Evolutionary conservation across 2,888 invertebrate species (phyloP).

Genomic region (Hirtodrosophila cameraria): DNA sequence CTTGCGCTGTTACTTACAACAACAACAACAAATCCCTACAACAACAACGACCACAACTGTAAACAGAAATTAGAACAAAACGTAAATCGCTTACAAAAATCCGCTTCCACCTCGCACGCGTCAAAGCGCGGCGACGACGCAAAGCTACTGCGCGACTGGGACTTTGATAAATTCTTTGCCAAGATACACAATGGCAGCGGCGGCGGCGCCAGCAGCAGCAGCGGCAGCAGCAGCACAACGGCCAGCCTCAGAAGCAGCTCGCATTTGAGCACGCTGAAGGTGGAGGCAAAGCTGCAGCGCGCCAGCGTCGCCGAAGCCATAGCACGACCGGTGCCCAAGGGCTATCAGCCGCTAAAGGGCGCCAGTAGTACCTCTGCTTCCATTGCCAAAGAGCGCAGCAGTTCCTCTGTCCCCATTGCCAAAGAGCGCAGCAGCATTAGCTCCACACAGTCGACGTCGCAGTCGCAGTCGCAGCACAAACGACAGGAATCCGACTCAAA

Average conservation of each 20-base stretch:
- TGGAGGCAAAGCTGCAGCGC: slow-evolving; percentile 81
- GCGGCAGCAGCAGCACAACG: slow-evolving; percentile 65
- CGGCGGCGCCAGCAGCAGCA: slow-evolving; percentile 19
- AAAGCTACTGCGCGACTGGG: slow-evolving; percentile 93
- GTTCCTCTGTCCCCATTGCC: slow-evolving; percentile 56
- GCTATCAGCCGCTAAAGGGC: slow-evolving; percentile 70
- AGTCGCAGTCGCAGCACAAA: slow-evolving; percentile 85
- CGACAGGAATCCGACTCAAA: slow-evolving; percentile 90
- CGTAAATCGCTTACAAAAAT: slow-evolving; percentile 81
- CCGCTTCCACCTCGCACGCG: slow-evolving; percentile 82
- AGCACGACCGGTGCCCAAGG: slow-evolving; percentile 76
- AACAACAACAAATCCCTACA: slow-evolving; percentile 39
- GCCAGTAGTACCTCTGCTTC: slow-evolving; percentile 34
- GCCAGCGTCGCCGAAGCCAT: slow-evolving; percentile 81
- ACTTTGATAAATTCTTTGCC: slow-evolving; percentile 93
- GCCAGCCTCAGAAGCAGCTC: slow-evolving; percentile 78
- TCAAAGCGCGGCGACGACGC: slow-evolving; percentile 88
- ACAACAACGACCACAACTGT: slow-evolving; percentile 42
- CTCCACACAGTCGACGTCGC: slow-evolving; percentile 8
- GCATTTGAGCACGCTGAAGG: slow-evolving; percentile 84
- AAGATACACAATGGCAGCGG: slow-evolving; percentile 28
- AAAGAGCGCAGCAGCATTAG: slow-evolving; percentile 60
- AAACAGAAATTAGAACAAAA: slow-evolving; percentile 82
- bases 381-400: slow-evolving; percentile 70
- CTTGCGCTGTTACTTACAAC: slow-evolving; percentile 73